Conservation (phyloP, 37 sponge, comb jelly and placozoan species). For the Beroe forskalii region DNA sequence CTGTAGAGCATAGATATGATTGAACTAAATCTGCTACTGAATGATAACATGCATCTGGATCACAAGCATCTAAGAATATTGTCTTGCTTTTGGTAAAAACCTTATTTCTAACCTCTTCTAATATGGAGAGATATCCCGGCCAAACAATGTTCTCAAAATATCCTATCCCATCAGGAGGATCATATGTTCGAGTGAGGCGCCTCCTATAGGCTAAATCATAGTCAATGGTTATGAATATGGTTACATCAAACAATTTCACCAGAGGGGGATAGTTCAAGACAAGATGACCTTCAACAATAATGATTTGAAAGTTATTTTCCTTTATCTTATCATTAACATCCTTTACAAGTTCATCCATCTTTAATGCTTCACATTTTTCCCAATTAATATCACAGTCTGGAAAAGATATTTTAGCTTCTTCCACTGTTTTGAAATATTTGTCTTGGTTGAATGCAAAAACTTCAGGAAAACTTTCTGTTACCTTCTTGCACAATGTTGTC, state of each 20-base stretch:
- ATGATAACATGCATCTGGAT: neutral
- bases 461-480: neutral
- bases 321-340: neutral
- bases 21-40: neutral
- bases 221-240: neutral
- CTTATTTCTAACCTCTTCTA: neutral
- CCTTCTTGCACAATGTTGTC: slow-evolving; percentile 32
- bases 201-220: slow-evolving; percentile 43
- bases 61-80: slow-evolving; percentile 14
- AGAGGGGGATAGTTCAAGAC: slow-evolving; percentile 9
- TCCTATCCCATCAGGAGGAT: slow-evolving; percentile 49
- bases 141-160: slow-evolving; percentile 61
- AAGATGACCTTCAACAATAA: slow-evolving; percentile 59
- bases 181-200: slow-evolving; percentile 12
- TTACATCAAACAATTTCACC: neutral
- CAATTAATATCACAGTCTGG: slow-evolving; percentile 17
- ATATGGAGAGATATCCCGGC: slow-evolving; percentile 2
- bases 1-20: neutral
- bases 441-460: slow-evolving; percentile 49
- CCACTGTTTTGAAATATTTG: slow-evolving; percentile 43
- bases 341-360: slow-evolving; percentile 31
- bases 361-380: slow-evolving; percentile 29
- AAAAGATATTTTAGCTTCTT: slow-evolving; percentile 1
- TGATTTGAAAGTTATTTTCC: neutral
- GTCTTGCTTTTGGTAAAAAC: neutral